These are phyloP conservation scores for Drosophila tripunctata DNA, from an alignment of 2,888 invertebrate genomes.

Conservation along the genomic window DNA sequence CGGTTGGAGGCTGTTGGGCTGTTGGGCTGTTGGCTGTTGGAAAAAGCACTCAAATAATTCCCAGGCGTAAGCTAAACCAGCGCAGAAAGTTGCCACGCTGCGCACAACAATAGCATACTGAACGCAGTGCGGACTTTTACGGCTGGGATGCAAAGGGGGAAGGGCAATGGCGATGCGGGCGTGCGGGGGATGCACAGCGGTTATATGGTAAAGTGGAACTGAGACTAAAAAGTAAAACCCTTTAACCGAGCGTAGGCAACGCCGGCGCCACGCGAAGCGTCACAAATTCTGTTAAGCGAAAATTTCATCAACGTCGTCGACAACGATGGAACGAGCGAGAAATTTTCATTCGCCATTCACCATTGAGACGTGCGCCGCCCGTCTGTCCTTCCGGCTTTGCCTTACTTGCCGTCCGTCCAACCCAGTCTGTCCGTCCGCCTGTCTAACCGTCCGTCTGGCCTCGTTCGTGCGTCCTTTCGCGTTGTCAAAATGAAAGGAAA, in stretches of 20 bases:
- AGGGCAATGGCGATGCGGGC: no score
- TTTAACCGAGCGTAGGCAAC: slow-evolving; percentile 69
- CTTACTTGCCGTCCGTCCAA: background rate
- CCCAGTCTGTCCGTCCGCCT: background rate
- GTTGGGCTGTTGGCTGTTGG: slow-evolving; percentile 35
- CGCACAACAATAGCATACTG: slow-evolving; percentile 70
- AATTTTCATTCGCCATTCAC: slow-evolving; percentile 68
- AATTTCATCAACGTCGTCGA: slow-evolving; percentile 74
- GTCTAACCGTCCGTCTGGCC: slow-evolving; percentile 21
- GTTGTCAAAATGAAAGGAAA: slow-evolving; percentile 82
- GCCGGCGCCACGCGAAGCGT: slow-evolving; percentile 54
- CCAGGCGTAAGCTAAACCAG: slow-evolving; percentile 79
- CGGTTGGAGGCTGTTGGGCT: background rate
- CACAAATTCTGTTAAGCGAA: slow-evolving; percentile 81
- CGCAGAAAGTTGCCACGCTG: slow-evolving; percentile 71
- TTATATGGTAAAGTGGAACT: slow-evolving; percentile 53
- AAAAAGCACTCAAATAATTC: slow-evolving; percentile 80
- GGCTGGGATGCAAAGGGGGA: background rate
- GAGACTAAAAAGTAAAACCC: slow-evolving; percentile 74
- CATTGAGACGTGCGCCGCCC: slow-evolving; percentile 51
- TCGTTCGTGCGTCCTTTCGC: slow-evolving; percentile 46
- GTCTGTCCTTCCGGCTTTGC: background rate
- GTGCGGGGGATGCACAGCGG: background rate
- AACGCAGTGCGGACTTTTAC: slow-evolving; percentile 6
- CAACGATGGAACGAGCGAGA: slow-evolving; percentile 28